Conservation (phyloP, 1,140 invertebrate species). For the Trichonephila clavipes region DNA sequence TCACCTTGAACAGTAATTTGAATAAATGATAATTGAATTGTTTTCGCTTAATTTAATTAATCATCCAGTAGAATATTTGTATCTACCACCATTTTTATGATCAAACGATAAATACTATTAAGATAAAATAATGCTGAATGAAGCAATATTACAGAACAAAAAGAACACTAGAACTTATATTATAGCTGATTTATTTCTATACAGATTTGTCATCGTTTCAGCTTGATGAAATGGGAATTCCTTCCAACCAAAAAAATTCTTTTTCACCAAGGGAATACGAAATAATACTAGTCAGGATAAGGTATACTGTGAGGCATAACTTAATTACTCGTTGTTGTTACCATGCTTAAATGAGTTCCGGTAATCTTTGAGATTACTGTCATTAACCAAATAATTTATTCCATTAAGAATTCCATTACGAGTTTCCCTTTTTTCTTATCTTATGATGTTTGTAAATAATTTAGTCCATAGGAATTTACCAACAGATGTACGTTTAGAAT, state of each 20-base stretch:
- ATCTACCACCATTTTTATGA: too few species aligned
- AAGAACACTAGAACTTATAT: too few species aligned
- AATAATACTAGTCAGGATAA: not conserved
- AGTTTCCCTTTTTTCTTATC: not conserved
- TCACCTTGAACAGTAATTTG: too few species aligned
- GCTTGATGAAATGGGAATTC: too few species aligned
- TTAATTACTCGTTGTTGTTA: slow-evolving; percentile 31
- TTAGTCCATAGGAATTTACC: not conserved
- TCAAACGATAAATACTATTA: too few species aligned
- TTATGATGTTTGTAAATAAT: slow-evolving; percentile 30
- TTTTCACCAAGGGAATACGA: not conserved
- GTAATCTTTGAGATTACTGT: slow-evolving; percentile 51
- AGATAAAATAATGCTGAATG: too few species aligned
- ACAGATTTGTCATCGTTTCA: too few species aligned
- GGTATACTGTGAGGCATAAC: not conserved
- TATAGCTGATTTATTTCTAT: too few species aligned
- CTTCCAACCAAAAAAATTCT: not conserved
- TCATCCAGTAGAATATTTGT: too few species aligned
- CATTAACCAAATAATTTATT: slow-evolving; percentile 46
- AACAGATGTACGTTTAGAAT: not conserved
- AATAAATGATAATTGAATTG: too few species aligned
- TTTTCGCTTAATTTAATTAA: too few species aligned
- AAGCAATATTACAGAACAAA: too few species aligned
- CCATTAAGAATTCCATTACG: slow-evolving; percentile 54
- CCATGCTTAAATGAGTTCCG: slow-evolving; percentile 7